Conservation (phyloP, 2,797 vertebrate species). For the Ctenosaura bakeri region DNA sequence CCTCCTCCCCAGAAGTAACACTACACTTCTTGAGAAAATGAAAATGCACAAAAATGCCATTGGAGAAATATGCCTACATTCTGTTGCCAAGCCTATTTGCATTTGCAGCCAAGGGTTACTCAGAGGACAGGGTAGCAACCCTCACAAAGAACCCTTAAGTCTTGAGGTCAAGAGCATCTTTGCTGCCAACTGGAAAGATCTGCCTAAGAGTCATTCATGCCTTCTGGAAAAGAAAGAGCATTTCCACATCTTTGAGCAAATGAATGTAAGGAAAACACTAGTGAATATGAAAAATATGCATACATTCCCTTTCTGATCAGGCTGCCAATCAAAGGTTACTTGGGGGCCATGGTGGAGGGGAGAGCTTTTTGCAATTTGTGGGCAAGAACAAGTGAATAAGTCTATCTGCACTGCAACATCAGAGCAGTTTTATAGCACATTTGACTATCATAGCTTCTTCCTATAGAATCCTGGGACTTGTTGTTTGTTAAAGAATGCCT, state of each 20-base stretch:
- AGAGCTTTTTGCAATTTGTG: neutral
- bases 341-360: neutral
- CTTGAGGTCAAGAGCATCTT: neutral
- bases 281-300: neutral
- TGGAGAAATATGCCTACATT: neutral
- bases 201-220: neutral
- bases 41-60: neutral
- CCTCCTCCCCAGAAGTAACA: neutral
- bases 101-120: neutral
- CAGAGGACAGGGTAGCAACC: neutral
- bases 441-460: no score
- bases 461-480: no score
- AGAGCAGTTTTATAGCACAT: no score
- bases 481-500: no score
- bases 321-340: slow-evolving; percentile 6
- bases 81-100: no score
- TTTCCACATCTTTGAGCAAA: neutral
- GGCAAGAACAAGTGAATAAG: neutral
- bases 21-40: neutral
- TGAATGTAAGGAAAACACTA: neutral
- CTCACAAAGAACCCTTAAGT: neutral
- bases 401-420: no score
- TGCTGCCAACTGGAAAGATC: neutral
- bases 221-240: neutral
- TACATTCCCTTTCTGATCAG: neutral